These are phyloP conservation scores for Tichodroma muraria DNA, from an alignment of 2,113 vertebrate species.

Conservation along the genomic window DNA sequence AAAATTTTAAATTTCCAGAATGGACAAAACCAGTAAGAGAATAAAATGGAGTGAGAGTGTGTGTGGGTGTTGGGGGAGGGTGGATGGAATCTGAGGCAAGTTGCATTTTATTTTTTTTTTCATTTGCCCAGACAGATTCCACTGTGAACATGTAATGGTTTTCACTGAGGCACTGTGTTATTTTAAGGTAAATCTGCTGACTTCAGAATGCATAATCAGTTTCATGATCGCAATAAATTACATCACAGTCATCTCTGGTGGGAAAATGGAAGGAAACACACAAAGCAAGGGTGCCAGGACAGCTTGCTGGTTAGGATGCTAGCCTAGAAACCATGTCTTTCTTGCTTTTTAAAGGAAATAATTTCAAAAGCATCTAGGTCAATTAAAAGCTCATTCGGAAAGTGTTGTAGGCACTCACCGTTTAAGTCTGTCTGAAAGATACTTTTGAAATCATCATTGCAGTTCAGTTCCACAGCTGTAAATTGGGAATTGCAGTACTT, in stretches of 20 bases:
- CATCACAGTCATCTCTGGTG: neutral
- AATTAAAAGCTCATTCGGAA: neutral
- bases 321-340: neutral
- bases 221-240: slow-evolving; percentile 13
- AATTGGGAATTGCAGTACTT: neutral
- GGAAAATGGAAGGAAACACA: neutral
- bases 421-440: neutral
- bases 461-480: neutral
- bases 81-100: neutral
- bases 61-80: neutral
- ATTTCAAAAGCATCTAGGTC: neutral
- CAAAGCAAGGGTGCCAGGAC: neutral
- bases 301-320: neutral
- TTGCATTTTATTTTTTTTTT: neutral
- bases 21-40: neutral
- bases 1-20: neutral
- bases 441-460: neutral
- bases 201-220: slow-evolving; percentile 47
- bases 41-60: neutral
- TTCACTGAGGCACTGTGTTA: slow-evolving; percentile 36
- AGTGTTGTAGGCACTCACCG: neutral
- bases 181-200: slow-evolving; percentile 52
- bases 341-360: neutral
- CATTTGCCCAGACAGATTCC: slow-evolving; percentile 14
- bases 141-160: slow-evolving; percentile 34